Conservation (phyloP, 2,113 vertebrate genomes). For the Circaetus gallicus region DNA sequence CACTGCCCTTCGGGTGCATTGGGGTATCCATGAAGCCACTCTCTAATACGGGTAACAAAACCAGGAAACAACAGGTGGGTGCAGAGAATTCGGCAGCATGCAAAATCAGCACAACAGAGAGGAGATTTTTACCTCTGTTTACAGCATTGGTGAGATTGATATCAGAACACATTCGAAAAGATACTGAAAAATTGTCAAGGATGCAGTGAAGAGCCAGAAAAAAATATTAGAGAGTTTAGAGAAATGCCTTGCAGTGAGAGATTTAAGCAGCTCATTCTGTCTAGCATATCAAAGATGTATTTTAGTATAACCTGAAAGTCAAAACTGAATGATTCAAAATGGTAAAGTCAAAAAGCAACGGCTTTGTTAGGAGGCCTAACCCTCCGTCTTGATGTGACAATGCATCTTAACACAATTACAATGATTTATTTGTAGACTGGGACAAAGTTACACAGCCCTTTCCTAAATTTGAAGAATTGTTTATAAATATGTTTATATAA, state of each 20-base stretch:
- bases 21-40: not conserved
- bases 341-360: slow-evolving; percentile 21
- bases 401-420: slow-evolving; percentile 35
- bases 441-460: not conserved
- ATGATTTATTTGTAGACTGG: slow-evolving; percentile 29
- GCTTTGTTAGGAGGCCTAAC: slow-evolving; percentile 24
- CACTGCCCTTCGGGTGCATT: not conserved
- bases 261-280: slow-evolving; percentile 28
- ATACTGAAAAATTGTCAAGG: slow-evolving; percentile 42
- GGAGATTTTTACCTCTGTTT: slow-evolving; percentile 19
- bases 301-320: slow-evolving; percentile 50
- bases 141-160: not conserved
- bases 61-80: not conserved
- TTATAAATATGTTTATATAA: not conserved
- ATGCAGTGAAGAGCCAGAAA: not conserved
- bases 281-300: slow-evolving; percentile 35
- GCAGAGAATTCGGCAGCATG: not conserved
- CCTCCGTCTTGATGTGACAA: not conserved
- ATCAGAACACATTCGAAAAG: slow-evolving; percentile 5
- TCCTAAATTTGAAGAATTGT: not conserved
- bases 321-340: slow-evolving; percentile 59
- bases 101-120: not conserved
- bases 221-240: slow-evolving; percentile 14
- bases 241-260: slow-evolving; percentile 20
- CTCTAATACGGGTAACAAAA: not conserved